Conservation (phyloP, 2,888 invertebrate species). For the Rhogogaster chlorosoma region DNA sequence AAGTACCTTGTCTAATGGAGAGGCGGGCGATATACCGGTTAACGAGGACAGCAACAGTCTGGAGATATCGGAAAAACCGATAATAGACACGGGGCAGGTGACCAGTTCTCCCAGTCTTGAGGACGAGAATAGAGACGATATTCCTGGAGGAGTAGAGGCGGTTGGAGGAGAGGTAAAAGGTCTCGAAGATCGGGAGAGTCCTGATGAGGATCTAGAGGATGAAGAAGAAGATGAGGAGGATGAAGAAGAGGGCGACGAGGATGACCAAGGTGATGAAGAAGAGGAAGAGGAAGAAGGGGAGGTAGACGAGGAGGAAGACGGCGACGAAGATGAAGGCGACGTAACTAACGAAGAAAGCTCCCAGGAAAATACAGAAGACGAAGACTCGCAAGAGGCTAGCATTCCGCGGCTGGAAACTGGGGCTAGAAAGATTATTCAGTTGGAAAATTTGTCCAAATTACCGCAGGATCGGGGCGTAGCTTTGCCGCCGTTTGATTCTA, state of each 20-base stretch:
- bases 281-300: slow-evolving; percentile 60
- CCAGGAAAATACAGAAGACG: slow-evolving; percentile 46
- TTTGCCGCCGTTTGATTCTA: not conserved
- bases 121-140: slow-evolving; percentile 61
- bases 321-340: slow-evolving; percentile 54
- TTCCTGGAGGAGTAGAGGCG: slow-evolving; percentile 65
- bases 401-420: not conserved
- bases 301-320: slow-evolving; percentile 55
- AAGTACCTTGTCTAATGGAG: slow-evolving; percentile 85
- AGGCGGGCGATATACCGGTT: slow-evolving; percentile 82
- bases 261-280: slow-evolving; percentile 58
- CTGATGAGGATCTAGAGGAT: slow-evolving; percentile 59
- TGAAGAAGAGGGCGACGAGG: slow-evolving; percentile 54
- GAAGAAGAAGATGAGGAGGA: slow-evolving; percentile 60
- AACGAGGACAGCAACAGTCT: slow-evolving; percentile 84
- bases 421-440: slow-evolving; percentile 5
- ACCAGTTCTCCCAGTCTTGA: slow-evolving; percentile 65
- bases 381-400: slow-evolving; percentile 19
- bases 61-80: slow-evolving; percentile 80
- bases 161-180: slow-evolving; percentile 66
- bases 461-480: not conserved
- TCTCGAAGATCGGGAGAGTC: slow-evolving; percentile 58
- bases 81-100: slow-evolving; percentile 80
- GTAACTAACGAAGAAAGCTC: slow-evolving; percentile 52
- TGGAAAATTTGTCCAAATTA: slow-evolving; percentile 21